Base-by-base conservation (phyloP, 1,140 invertebrate genomes). In the Trachymyrmex cornetzi region DNA sequence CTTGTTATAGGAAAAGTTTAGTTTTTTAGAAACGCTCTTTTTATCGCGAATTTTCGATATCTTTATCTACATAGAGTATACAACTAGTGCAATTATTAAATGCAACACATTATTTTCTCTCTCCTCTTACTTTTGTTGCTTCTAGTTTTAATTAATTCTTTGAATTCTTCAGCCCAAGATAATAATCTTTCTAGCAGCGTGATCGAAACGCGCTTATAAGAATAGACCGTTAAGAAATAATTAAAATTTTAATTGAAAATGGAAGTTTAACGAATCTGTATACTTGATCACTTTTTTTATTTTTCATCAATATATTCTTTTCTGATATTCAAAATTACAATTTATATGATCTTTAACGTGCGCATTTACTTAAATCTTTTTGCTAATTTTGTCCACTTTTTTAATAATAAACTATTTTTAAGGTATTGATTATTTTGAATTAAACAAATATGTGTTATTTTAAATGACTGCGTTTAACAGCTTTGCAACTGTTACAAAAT, bases 181-280 rank as follows among this genome's bases (percentile, higher is more conserved):
- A 82, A 82, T 82, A 82, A 82, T 82, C 24, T 82, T 72, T 50
- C 14, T 61, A 69, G 24, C 22, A 44, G 67, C 67, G 19, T 30
- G 38, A 81, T 79, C 61, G 44, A 67, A 53, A 53, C 44, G 22
- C 27, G 64, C 27, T 66, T 55, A 24, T 59, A 74, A 82, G 34
- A 82, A 74, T 27, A 30, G 19, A 59, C 16, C 27, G 24, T 72
- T 74, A 59, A 30, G 34, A 38, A 82, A 61, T 82, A 82, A 82
- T 72, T 82, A 82, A 82, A 72, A 82, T 48, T 7, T 82, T 82
- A 82, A 82, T 74, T 82, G 66, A 74, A 82, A 82, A 72, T 30
- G 27, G 12, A 72, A 59, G 30, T 38, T 82, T 61, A 48, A 61
- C 38, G 19, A 57, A 74, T 48, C 57, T 74, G 24, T 24, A 38